Conservation (phyloP, 2,888 invertebrate species). For the Dichetophora obliterata region DNA sequence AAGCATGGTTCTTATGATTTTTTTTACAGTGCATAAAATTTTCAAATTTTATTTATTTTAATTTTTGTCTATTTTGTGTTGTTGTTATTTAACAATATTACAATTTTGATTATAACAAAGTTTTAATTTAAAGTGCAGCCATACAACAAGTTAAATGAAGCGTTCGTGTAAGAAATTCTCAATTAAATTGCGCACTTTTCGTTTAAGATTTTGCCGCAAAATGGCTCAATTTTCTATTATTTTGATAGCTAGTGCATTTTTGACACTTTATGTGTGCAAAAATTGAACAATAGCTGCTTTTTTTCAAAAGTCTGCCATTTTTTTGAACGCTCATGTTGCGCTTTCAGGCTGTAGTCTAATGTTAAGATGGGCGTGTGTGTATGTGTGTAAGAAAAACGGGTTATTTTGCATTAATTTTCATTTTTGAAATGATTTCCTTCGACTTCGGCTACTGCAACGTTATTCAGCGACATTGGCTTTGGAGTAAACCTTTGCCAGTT, state of each 20-base stretch:
- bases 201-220: too few relatives aligned
- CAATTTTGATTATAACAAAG: neutral
- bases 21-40: neutral
- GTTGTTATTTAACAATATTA: neutral
- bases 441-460: neutral
- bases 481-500: neutral
- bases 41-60: neutral
- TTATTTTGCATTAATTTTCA: neutral
- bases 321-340: too few relatives aligned
- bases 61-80: neutral
- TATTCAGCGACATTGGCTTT: neutral
- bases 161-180: too few relatives aligned
- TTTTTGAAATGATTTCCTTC: neutral
- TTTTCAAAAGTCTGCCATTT: too few relatives aligned
- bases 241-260: too few relatives aligned
- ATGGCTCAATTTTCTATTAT: too few relatives aligned
- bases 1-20: neutral
- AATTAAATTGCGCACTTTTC: too few relatives aligned
- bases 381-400: neutral
- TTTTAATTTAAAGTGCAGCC: too few relatives aligned
- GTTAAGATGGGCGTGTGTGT: neutral
- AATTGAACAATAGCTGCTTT: too few relatives aligned
- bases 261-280: too few relatives aligned
- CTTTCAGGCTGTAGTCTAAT: too few relatives aligned
- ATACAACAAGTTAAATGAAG: too few relatives aligned